These are phyloP conservation scores for Erinaceus europaeus DNA, from an alignment of 2,113 vertebrate species.

Conservation along the genomic window DNA sequence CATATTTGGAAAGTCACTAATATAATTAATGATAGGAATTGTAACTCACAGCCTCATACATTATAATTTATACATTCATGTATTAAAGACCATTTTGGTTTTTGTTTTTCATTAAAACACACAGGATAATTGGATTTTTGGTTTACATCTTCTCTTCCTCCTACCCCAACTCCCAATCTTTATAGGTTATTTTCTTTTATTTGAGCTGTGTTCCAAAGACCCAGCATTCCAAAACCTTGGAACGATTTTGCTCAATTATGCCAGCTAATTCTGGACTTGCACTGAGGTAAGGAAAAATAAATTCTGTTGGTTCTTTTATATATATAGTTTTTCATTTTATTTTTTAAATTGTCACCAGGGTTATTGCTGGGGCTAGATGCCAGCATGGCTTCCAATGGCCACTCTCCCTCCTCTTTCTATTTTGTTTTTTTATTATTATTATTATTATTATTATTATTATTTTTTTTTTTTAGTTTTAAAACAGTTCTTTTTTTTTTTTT, in stretches of 20 bases:
- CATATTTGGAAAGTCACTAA: conserved; percentile 59
- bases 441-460: too few relatives aligned
- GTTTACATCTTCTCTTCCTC: conserved; percentile 44
- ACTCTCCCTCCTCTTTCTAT: too few relatives aligned
- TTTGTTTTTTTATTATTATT: too few relatives aligned
- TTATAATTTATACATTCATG: conserved; percentile 55
- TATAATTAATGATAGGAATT: conserved; percentile 55
- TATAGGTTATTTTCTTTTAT: conserved; percentile 93
- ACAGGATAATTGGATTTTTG: conserved; percentile 42
- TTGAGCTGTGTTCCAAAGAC: conserved; percentile 91
- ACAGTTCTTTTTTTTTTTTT: too few relatives aligned
- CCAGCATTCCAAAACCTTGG: conserved; percentile 92
- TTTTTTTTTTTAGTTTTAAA: too few relatives aligned
- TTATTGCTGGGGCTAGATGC: too few relatives aligned
- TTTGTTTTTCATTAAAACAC: conserved; percentile 48
- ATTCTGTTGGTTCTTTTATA: conserved; percentile 20
- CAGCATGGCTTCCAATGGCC: too few relatives aligned
- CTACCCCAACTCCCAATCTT: conserved; percentile 70
- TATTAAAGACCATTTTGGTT: conserved; percentile 52
- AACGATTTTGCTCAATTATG: conserved; percentile 92
- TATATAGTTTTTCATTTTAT: conserved; percentile 10
- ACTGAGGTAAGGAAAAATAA: conserved; percentile 87
- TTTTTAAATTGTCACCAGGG: too few relatives aligned
- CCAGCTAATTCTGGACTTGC: conserved; percentile 92
- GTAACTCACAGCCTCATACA: conserved; percentile 45